Conservation (phyloP, 2,797 vertebrate genomes). For the Gymnocypris eckloni region DNA sequence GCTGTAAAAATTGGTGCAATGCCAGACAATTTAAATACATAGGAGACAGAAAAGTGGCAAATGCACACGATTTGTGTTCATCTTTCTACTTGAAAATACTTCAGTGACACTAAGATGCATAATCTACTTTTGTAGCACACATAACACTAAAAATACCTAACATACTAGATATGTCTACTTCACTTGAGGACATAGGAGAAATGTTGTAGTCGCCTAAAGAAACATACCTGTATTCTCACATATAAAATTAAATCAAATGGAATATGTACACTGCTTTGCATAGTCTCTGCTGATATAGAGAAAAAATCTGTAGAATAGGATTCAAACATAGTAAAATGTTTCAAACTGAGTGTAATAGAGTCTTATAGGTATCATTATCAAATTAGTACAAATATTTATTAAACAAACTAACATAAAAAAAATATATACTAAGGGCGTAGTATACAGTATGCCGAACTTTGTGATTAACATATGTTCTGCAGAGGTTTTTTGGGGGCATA, state of each 20-base stretch:
- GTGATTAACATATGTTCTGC: neutral
- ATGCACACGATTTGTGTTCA: neutral
- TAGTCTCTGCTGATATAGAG: neutral
- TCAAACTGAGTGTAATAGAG: neutral
- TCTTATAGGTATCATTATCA: neutral
- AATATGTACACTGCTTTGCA: neutral
- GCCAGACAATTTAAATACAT: neutral
- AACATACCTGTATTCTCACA: too few relatives aligned
- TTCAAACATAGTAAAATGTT: neutral
- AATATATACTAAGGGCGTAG: neutral
- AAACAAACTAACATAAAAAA: neutral
- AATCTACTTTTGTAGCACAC: neutral
- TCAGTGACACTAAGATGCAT: neutral
- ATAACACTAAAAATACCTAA: neutral
- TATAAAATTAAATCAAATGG: too few relatives aligned
- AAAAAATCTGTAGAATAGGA: neutral
- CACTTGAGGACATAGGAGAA: neutral
- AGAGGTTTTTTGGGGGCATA: neutral
- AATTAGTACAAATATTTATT: neutral
- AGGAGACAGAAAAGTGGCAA: neutral
- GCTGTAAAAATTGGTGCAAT: neutral
- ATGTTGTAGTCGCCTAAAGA: too few relatives aligned
- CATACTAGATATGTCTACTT: neutral
- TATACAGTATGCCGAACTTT: neutral
- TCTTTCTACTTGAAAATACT: neutral